Evolutionary conservation across 2,797 vertebrate species (phyloP).

Genomic region (Enteromius unitaeniatus): DNA sequence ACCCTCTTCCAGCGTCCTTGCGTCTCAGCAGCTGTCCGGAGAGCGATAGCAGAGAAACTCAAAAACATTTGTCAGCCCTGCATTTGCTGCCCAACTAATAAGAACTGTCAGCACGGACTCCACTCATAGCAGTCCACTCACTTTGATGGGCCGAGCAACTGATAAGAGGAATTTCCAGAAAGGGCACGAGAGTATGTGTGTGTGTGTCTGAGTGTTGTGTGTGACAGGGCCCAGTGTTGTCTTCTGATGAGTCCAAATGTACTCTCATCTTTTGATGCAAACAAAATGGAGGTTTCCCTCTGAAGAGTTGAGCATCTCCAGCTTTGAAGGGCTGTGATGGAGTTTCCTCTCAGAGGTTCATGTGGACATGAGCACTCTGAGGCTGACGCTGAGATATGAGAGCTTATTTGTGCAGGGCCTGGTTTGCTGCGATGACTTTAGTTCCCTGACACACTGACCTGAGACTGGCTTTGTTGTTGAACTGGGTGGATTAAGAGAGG

Average conservation of each 20-base stretch:
- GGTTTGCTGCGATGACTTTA: neutral
- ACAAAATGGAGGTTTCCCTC: conserved; percentile 50
- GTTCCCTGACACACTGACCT: conserved; percentile 1
- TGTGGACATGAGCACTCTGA: conserved; percentile 12
- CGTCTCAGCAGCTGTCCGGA: conserved; percentile 17
- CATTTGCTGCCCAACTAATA: conserved; percentile 52
- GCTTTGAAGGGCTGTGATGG: conserved; percentile 16
- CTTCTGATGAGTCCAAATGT: conserved; percentile 61
- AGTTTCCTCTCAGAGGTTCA: conserved; percentile 9
- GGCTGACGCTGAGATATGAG: neutral
- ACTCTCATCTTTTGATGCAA: conserved; percentile 54
- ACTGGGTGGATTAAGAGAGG: neutral
- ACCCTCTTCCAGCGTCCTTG: conserved; percentile 5
- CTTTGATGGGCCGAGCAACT: conserved; percentile 44
- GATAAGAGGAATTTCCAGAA: conserved; percentile 46
- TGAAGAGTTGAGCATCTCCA: conserved; percentile 54
- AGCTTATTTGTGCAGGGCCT: neutral
- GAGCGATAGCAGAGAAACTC: conserved; percentile 36
- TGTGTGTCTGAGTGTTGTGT: conserved; percentile 28
- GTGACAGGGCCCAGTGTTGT: conserved; percentile 55
- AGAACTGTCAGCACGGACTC: conserved; percentile 52
- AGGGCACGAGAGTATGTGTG: conserved; percentile 38
- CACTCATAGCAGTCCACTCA: conserved; percentile 38
- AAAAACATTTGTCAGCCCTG: conserved; percentile 47
- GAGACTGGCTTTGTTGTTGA: neutral